Conservation (phyloP, 2,888 invertebrate species). For the Urechis unicinctus region DNA sequence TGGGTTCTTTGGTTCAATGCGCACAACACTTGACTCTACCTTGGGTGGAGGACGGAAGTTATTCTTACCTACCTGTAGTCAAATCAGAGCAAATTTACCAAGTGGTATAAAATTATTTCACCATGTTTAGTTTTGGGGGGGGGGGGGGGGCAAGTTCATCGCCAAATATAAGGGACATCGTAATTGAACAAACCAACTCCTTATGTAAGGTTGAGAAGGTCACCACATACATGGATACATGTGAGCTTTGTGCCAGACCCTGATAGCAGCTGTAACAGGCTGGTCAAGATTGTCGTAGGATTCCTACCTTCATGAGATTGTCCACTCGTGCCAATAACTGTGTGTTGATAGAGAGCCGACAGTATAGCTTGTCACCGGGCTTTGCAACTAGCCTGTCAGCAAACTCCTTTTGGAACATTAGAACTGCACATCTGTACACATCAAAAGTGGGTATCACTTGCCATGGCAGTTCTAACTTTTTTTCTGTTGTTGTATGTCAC, state of each 20-base stretch:
- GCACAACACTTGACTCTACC: conserved; percentile 96
- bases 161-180: too few relatives aligned
- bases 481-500: background rate
- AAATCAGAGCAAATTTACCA: too few relatives aligned
- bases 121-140: too few relatives aligned
- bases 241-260: too few relatives aligned
- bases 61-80: conserved; percentile 92
- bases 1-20: conserved; percentile 95
- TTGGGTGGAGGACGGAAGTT: conserved; percentile 98
- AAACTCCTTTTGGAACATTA: conserved; percentile 99
- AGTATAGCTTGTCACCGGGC: conserved; percentile 94
- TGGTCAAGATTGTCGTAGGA: too few relatives aligned
- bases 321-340: conserved; percentile 92
- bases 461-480: background rate
- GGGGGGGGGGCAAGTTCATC: too few relatives aligned
- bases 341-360: conserved; percentile 91
- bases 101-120: too few relatives aligned
- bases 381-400: conserved; percentile 93
- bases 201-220: too few relatives aligned
- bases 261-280: too few relatives aligned
- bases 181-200: too few relatives aligned
- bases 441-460: background rate
- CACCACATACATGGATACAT: too few relatives aligned
- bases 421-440: conserved; percentile 72
- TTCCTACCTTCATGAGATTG: conserved; percentile 83